Percentiles rank a stretch among this genome's conserved stretches.
Evolutionary conservation across 1,140 invertebrate genomes (phyloP).

Genomic region (Drosophila punjabiensis): DNA sequence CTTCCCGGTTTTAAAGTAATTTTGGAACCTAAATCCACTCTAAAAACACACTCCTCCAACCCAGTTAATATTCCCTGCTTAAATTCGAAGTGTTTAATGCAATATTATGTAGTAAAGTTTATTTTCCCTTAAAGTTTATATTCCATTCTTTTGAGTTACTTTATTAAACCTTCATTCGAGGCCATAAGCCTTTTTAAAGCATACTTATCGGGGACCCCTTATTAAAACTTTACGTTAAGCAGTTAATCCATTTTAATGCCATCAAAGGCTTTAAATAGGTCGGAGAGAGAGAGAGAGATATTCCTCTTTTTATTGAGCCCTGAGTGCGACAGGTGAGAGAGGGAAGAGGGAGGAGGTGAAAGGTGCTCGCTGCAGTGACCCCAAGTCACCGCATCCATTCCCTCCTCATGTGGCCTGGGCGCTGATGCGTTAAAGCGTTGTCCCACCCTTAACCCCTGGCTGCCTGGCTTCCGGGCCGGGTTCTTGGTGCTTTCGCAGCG

Average conservation of each 20-base stretch:
- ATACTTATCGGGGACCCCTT: slow-evolving; percentile 7
- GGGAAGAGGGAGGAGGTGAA: not conserved
- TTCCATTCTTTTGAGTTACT: not conserved
- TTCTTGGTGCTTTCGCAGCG: slow-evolving; percentile 34
- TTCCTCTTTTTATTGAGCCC: not conserved
- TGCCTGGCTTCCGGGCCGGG: not conserved
- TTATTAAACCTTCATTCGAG: slow-evolving; percentile 4
- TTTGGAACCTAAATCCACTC: not conserved
- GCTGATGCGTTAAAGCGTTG: slow-evolving; percentile 45
- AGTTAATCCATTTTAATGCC: slow-evolving; percentile 30
- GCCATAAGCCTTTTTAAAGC: slow-evolving; percentile 9
- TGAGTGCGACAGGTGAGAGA: not conserved
- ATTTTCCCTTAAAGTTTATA: slow-evolving; percentile 15
- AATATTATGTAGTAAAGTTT: not conserved
- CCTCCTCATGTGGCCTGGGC: slow-evolving; percentile 6
- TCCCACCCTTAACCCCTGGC: slow-evolving; percentile 9
- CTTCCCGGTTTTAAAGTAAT: not conserved
- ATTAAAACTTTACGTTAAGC: slow-evolving; percentile 17
- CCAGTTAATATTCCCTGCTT: too few relatives aligned
- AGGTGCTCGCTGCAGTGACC: slow-evolving; percentile 13
- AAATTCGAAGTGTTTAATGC: not conserved
- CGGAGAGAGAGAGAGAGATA: not conserved
- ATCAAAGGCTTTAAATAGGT: slow-evolving; percentile 5
- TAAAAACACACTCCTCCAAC: not conserved
- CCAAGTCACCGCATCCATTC: not conserved